Percentiles rank a stretch among this genome's conserved stretches.
Evolutionary conservation across 2,888 invertebrate species (phyloP).

Genomic region (Celastrina argiolus): DNA sequence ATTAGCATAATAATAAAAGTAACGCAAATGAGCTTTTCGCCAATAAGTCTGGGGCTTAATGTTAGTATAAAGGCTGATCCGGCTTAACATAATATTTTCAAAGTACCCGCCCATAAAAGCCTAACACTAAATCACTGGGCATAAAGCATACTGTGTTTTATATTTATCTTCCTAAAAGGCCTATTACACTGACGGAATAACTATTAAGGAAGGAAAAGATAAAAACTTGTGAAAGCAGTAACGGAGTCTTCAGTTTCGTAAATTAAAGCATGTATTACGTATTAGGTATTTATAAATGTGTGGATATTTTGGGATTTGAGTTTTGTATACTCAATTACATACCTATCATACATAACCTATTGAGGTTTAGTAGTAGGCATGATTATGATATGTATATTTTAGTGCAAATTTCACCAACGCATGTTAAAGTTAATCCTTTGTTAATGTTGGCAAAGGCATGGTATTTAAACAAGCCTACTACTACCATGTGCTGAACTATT

Average conservation of each 20-base stretch:
- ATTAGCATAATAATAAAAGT: slow-evolving; percentile 12
- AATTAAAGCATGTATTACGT: neutral
- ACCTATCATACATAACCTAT: no score
- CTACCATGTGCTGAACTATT: no score
- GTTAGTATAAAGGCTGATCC: slow-evolving; percentile 3
- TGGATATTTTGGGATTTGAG: no score
- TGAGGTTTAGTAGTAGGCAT: no score
- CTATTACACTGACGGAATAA: slow-evolving; percentile 14
- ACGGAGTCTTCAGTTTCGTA: no score
- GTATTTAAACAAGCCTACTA: no score
- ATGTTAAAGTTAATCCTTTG: no score
- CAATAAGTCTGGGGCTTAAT: slow-evolving; percentile 5
- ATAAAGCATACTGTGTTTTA: slow-evolving; percentile 10
- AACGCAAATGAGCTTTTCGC: neutral
- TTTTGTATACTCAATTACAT: no score
- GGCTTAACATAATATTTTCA: slow-evolving; percentile 16
- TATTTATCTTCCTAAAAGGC: neutral
- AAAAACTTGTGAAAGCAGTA: neutral
- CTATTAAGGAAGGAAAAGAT: slow-evolving; percentile 9
- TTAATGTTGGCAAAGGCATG: no score
- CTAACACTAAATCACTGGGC: neutral
- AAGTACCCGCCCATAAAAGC: slow-evolving; percentile 15
- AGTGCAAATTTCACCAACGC: no score
- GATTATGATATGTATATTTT: no score
- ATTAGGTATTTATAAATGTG: neutral